Percentiles rank a stretch among this genome's conserved stretches.
Conservation (phyloP, 2,888 invertebrate species). For the Rugalucina vietnamica region DNA sequence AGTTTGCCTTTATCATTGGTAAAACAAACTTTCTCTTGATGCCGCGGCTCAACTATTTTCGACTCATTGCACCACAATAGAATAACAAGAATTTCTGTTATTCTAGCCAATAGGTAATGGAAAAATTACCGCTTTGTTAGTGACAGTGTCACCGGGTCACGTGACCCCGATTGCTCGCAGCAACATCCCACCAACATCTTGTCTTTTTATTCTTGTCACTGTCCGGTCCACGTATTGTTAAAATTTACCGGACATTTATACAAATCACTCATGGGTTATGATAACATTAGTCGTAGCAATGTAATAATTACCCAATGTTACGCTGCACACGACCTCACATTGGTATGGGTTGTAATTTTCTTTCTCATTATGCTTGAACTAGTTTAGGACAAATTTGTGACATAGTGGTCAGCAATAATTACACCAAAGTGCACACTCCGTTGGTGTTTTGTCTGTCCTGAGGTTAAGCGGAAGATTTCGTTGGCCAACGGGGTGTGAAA, state of each 20-base stretch:
- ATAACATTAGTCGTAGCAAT: slow-evolving; percentile 44
- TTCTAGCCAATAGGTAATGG: slow-evolving; percentile 52
- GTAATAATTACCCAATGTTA: slow-evolving; percentile 57
- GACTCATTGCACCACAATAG: background rate
- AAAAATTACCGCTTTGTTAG: slow-evolving; percentile 50
- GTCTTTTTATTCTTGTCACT: slow-evolving; percentile 43
- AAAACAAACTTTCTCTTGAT: too few species aligned
- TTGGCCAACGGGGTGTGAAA: slow-evolving; percentile 23
- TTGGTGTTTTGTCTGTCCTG: slow-evolving; percentile 43
- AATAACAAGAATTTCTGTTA: background rate
- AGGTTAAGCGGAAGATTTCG: slow-evolving; percentile 48
- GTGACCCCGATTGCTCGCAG: slow-evolving; percentile 61
- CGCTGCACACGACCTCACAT: background rate
- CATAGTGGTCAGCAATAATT: slow-evolving; percentile 60
- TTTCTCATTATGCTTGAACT: slow-evolving; percentile 59
- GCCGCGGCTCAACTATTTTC: too few species aligned
- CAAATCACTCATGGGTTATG: slow-evolving; percentile 42
- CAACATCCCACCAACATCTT: slow-evolving; percentile 39
- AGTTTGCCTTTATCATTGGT: too few species aligned
- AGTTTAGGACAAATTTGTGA: slow-evolving; percentile 42
- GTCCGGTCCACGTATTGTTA: slow-evolving; percentile 50
- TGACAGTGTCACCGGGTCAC: slow-evolving; percentile 38
- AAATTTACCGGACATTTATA: slow-evolving; percentile 17
- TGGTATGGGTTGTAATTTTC: slow-evolving; percentile 49
- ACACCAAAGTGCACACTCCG: slow-evolving; percentile 48